Evolutionary conservation across 1,140 invertebrate genomes (phyloP), one percentile per base, ranked within the genome.

Genomic region (Leptopilina boulardi): DNA sequence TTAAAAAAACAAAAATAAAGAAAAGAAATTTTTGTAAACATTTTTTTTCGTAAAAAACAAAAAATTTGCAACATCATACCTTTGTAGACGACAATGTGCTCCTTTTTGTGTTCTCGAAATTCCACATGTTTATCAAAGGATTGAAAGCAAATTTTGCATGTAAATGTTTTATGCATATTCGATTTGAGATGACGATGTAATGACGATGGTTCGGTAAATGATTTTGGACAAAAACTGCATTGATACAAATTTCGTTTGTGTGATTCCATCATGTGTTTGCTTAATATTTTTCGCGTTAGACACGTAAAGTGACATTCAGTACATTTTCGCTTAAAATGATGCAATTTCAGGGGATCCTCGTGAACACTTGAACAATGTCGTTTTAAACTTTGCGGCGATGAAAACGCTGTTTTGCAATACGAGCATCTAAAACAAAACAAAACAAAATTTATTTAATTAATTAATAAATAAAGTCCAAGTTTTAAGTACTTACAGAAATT

Each of bases 281-380:
- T 71, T 23, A 76, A 77, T 23, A 76, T 18, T n/a, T 73, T 38
- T n/a, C 54, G 30, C 3, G 23, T 3, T 2, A 74, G 26, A 70
- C 80, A 82, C 18, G 11, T 70, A 13, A 23, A 10, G 3, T 26
- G 19, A 11, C 56, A 59, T 4, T 70, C 66, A 34, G 41, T 23
- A 21, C 82, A 83, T 15, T 41, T 38, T 76, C 75, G 75, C 15
- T 77, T 78, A n/a, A n/a, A n/a, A n/a, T 13, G 51, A 54, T 15
- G 73, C n/a, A n/a, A n/a, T 76, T 6, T 11, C 51, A 59, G 13
- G 13, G 56, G 56, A 59, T 76, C 80, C 0, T 76, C n/a, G 26
- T 80, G 56, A 21, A 21, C 5, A 4, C 56, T 21, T 10, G 13
- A 13, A 23, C 21, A 59, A 26, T 59, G 56, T 13, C 21, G 19